Evolutionary conservation across 2,797 vertebrate genomes (phyloP).

Genomic region (Vireo griseus): DNA sequence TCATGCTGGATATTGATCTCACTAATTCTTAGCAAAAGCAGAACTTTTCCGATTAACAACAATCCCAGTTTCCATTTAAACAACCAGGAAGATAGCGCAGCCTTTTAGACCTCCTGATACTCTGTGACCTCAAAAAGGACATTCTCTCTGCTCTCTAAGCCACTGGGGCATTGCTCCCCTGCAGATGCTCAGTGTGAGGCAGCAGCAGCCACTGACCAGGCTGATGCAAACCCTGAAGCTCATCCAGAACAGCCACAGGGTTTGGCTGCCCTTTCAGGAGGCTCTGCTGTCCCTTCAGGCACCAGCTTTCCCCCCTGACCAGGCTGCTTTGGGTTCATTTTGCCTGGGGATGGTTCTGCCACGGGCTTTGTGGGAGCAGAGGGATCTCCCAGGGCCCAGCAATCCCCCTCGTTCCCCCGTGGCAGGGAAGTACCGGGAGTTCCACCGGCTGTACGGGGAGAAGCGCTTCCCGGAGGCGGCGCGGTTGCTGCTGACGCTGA

Average conservation of each 20-base stretch:
- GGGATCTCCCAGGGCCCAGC: rapidly evolving
- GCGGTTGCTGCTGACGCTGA: conserved; percentile 87
- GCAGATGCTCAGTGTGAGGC: neutral
- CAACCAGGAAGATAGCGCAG: neutral
- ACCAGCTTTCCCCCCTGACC: neutral
- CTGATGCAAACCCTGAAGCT: neutral
- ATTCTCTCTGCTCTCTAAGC: neutral
- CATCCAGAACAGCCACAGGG: neutral
- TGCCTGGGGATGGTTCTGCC: neutral
- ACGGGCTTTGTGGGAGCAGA: neutral
- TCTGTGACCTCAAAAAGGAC: neutral
- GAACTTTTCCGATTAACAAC: neutral
- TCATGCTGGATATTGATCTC: neutral
- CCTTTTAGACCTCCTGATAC: neutral
- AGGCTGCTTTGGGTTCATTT: neutral
- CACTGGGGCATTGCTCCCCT: neutral
- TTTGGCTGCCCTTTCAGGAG: neutral
- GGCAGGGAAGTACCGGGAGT: conserved; percentile 94
- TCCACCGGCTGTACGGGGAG: conserved; percentile 92
- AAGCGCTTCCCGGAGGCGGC: conserved; percentile 85
- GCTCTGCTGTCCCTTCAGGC: neutral
- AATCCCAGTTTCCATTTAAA: neutral
- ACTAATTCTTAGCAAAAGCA: neutral
- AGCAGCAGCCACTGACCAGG: neutral
- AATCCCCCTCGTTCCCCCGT: neutral